Percentiles rank a stretch among this genome's conserved stretches.
Evolutionary conservation across 1,140 invertebrate genomes (phyloP).

Genomic region (Mylabris phalerata): DNA sequence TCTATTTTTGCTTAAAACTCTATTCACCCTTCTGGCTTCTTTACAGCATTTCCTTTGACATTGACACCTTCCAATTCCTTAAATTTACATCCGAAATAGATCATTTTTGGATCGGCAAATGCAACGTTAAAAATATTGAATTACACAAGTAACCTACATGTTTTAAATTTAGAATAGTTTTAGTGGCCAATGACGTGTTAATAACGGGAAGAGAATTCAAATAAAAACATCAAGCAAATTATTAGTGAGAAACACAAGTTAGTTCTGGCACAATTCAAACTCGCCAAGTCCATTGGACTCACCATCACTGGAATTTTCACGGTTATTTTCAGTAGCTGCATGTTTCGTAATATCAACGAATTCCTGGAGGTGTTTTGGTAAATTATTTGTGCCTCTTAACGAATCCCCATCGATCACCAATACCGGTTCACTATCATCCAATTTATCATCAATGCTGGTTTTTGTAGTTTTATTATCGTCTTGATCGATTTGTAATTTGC

Average conservation of each 20-base stretch:
- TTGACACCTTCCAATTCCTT: neutral
- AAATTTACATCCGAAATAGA: neutral
- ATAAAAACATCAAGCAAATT: too few species aligned
- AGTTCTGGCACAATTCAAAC: too few species aligned
- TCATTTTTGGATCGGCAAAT: neutral
- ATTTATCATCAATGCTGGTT: conserved; percentile 44
- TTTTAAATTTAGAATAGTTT: too few species aligned
- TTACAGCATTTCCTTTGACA: conserved; percentile 28
- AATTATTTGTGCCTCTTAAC: conserved; percentile 48
- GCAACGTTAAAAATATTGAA: neutral
- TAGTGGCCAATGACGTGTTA: too few species aligned
- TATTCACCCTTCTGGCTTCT: conserved; percentile 32
- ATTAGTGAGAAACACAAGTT: too few species aligned
- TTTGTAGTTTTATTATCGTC: conserved; percentile 30
- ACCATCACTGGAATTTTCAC: conserved; percentile 45
- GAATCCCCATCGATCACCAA: conserved; percentile 55
- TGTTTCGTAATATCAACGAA: conserved; percentile 55
- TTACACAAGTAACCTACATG: too few species aligned
- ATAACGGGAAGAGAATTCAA: too few species aligned
- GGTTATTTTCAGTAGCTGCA: conserved; percentile 9
- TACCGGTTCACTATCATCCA: conserved; percentile 40
- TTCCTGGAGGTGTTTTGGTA: conserved; percentile 69
- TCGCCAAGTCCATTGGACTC: conserved; percentile 28
- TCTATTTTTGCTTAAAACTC: conserved; percentile 32
- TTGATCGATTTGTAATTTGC: conserved; percentile 21